Conservation (phyloP, 1,140 invertebrate species). For the Ganaspis sp. region DNA sequence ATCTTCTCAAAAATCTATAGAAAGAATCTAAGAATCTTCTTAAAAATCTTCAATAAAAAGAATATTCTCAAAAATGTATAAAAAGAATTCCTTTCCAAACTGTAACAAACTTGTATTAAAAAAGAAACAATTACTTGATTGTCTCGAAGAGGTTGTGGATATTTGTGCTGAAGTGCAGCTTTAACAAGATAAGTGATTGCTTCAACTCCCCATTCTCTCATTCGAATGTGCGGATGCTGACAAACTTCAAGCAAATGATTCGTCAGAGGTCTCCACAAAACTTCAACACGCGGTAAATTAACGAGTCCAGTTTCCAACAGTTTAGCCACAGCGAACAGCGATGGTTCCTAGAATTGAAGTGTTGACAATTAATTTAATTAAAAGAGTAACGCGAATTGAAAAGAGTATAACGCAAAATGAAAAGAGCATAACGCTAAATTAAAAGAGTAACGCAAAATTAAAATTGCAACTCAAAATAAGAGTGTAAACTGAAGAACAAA, state of each 20-base stretch:
- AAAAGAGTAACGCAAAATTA: not conserved
- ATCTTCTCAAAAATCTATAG: too few relatives aligned
- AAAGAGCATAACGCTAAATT: not conserved
- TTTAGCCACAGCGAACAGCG: constrained; percentile 97
- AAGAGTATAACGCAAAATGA: not conserved
- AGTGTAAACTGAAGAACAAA: too few relatives aligned
- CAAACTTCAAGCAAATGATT: constrained; percentile 97
- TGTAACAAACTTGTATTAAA: too few relatives aligned
- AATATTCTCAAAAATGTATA: not conserved
- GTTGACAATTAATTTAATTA: too few relatives aligned
- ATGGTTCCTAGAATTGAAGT: constrained; percentile 87
- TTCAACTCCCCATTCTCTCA: constrained; percentile 98
- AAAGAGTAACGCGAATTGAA: too few relatives aligned
- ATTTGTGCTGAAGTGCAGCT: constrained; percentile 92
- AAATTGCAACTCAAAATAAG: too few relatives aligned
- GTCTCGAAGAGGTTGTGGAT: constrained; percentile 88
- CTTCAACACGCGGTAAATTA: constrained; percentile 94
- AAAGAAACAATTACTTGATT: constrained; percentile 83
- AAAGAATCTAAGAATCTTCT: too few relatives aligned
- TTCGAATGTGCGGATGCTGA: constrained; percentile 94
- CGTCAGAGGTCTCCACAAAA: constrained; percentile 97
- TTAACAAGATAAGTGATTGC: constrained; percentile 96
- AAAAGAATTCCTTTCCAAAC: constrained; percentile 36
- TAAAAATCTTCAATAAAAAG: too few relatives aligned
- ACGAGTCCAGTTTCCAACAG: constrained; percentile 96